Percentiles rank a stretch among this genome's conserved stretches.
phyloP scores from a whole-genome alignment of 2,113 vertebrate species.

The Syrmaticus mikado region DNA sequence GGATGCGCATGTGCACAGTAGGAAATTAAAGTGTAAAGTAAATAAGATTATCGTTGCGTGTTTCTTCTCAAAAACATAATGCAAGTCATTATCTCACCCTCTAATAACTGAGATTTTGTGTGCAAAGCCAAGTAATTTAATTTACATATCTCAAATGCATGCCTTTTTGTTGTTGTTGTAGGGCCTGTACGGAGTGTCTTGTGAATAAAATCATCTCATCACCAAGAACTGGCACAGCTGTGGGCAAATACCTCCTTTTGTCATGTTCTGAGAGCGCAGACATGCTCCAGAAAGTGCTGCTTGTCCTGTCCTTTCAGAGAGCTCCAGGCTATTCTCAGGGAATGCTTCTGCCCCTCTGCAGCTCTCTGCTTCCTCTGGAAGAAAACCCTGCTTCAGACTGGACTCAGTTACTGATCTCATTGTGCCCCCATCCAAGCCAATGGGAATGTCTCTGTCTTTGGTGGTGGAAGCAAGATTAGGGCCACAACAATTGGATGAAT shows the following conservation, averaged over 20 bases:
- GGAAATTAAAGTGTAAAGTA: slow-evolving; percentile 68
- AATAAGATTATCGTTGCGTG: slow-evolving; percentile 52
- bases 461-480: not conserved
- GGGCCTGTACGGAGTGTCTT: not conserved
- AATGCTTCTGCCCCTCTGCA: not conserved
- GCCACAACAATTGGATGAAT: not conserved
- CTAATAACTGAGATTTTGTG: slow-evolving; percentile 47
- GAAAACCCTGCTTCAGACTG: not conserved
- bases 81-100: slow-evolving; percentile 49
- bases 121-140: slow-evolving; percentile 41
- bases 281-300: rapidly evolving
- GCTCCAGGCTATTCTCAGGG: not conserved
- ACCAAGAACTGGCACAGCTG: not conserved
- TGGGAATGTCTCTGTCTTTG: not conserved
- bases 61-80: slow-evolving; percentile 61
- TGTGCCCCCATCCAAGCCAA: not conserved
- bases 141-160: slow-evolving; percentile 34
- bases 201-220: slow-evolving; percentile 12
- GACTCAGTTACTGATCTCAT: not conserved
- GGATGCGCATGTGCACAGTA: slow-evolving; percentile 9
- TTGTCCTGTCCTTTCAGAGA: not conserved
- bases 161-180: slow-evolving; percentile 20
- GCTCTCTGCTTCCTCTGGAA: not conserved
- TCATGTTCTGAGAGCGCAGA: slow-evolving; percentile 5
- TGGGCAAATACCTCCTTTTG: not conserved